Conservation (phyloP, 2,888 invertebrate genomes). For the Venustoraphidia nigricollis region DNA sequence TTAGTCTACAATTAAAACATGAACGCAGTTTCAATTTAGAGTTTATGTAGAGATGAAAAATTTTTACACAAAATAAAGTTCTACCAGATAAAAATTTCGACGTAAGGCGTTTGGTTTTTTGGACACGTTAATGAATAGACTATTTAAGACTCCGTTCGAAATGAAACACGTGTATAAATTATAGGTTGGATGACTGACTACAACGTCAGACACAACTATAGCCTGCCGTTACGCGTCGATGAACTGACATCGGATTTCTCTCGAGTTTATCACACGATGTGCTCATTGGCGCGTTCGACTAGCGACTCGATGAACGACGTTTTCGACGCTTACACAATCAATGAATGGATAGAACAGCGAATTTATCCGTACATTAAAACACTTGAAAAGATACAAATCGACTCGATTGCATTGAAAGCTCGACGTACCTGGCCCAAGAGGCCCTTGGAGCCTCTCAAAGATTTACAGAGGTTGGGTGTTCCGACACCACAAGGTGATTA, state of each 20-base stretch:
- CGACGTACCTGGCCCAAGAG: constrained; percentile 41
- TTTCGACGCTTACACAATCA: constrained; percentile 41
- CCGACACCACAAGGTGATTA: constrained; percentile 15
- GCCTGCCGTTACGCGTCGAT: constrained; percentile 47
- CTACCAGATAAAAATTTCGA: too few species aligned
- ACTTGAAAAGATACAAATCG: constrained; percentile 37
- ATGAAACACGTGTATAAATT: neutral
- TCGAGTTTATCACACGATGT: constrained; percentile 38
- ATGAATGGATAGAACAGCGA: constrained; percentile 51
- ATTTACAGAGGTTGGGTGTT: constrained; percentile 30
- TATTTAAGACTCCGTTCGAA: too few species aligned
- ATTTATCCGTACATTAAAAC: constrained; percentile 37
- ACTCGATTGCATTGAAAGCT: constrained; percentile 33
- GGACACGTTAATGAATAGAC: too few species aligned
- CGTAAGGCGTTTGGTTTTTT: too few species aligned
- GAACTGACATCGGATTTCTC: constrained; percentile 40
- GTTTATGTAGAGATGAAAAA: too few species aligned
- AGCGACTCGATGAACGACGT: constrained; percentile 38
- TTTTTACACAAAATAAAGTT: too few species aligned
- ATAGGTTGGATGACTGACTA: constrained; percentile 54
- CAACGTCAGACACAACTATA: constrained; percentile 50
- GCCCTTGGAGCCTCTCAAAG: constrained; percentile 35
- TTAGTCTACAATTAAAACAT: too few species aligned
- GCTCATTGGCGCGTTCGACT: constrained; percentile 34
- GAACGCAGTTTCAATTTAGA: too few species aligned